phyloP scores from a whole-genome alignment of 2,113 vertebrate genomes.

The Girardinichthys multiradiatus region DNA sequence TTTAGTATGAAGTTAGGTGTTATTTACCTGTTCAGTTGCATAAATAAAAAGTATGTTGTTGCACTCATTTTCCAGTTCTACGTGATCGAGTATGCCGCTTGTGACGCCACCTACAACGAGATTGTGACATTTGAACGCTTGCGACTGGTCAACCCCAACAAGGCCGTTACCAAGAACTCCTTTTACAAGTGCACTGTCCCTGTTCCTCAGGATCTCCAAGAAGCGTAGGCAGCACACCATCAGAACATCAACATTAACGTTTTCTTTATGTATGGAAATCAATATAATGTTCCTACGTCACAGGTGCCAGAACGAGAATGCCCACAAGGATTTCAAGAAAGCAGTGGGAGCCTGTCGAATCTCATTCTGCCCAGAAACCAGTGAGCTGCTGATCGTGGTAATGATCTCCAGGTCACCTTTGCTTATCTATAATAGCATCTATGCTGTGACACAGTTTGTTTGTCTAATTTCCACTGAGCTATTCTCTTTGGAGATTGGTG shows the following conservation, averaged over 20 bases:
- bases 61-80: conserved; percentile 83
- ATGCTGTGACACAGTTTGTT: neutral
- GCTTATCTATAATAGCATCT: neutral
- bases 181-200: conserved; percentile 88
- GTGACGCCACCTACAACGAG: conserved; percentile 91
- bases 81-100: conserved; percentile 91
- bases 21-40: no score
- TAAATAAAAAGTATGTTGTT: neutral
- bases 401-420: conserved; percentile 35
- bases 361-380: conserved; percentile 82
- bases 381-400: conserved; percentile 87
- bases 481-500: neutral
- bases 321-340: conserved; percentile 93
- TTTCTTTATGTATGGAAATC: neutral
- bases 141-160: conserved; percentile 88
- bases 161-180: conserved; percentile 83
- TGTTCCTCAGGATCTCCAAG: conserved; percentile 88
- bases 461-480: neutral
- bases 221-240: conserved; percentile 70
- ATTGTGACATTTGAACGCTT: conserved; percentile 91
- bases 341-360: conserved; percentile 87
- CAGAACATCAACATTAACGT: neutral
- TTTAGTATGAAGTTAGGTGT: neutral
- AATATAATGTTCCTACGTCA: neutral
- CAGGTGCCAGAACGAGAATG: conserved; percentile 86